Evolutionary conservation across 2,888 invertebrate genomes (phyloP).

Genomic region (Ochropleura plecta): DNA sequence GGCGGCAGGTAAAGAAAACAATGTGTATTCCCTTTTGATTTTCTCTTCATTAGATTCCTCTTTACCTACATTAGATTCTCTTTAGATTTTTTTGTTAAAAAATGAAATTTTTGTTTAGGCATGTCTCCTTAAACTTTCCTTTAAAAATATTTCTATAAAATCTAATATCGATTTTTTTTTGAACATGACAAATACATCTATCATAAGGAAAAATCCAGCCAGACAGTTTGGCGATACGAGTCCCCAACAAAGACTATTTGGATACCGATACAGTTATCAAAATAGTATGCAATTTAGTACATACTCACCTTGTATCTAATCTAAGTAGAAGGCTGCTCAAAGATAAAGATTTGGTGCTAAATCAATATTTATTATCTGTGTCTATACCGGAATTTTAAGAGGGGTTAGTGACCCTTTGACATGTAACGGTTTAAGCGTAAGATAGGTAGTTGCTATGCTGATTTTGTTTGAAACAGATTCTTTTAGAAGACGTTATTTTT

Average conservation of each 20-base stretch:
- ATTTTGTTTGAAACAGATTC: neutral
- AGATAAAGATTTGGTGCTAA: constrained; percentile 58
- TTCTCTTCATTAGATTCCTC: too few species aligned
- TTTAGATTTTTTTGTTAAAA: too few species aligned
- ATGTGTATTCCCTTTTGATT: too few species aligned
- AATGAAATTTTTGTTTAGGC: too few species aligned
- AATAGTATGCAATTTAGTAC: constrained; percentile 37
- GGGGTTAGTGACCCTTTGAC: constrained; percentile 46
- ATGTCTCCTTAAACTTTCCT: too few species aligned
- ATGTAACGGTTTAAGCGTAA: constrained; percentile 14
- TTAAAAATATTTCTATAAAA: too few species aligned
- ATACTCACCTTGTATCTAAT: constrained; percentile 51
- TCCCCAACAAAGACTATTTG: constrained; percentile 20
- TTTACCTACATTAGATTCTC: too few species aligned
- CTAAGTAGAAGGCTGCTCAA: constrained; percentile 41
- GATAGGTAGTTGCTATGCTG: constrained; percentile 21
- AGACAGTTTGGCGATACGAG: constrained; percentile 51
- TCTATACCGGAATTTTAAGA: constrained; percentile 25
- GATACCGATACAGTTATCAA: constrained; percentile 33
- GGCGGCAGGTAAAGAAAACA: too few species aligned
- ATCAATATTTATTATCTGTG: constrained; percentile 52
- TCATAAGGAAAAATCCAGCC: constrained; percentile 43
- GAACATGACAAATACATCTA: neutral
- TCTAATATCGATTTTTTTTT: neutral
- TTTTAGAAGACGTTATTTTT: neutral